Evolutionary conservation across 2,797 vertebrate species (phyloP).

Genomic region (Eutrigla gurnardus): DNA sequence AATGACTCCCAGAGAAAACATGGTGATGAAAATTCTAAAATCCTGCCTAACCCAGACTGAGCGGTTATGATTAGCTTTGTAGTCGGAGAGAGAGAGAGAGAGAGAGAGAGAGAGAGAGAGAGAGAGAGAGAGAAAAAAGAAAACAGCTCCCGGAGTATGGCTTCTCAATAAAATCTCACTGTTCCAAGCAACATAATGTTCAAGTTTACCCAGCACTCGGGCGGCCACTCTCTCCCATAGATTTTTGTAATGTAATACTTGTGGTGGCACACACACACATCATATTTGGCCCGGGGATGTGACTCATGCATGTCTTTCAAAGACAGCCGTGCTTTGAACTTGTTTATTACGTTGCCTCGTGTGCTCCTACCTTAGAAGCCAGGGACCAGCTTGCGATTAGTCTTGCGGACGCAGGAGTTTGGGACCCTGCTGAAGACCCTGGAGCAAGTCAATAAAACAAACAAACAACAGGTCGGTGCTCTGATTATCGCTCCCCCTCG

Average conservation of each 20-base stretch:
- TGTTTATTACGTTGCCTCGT: conserved; percentile 63
- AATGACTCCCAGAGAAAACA: conserved; percentile 19
- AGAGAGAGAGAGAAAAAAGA: background rate
- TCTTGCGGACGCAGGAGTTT: conserved; percentile 51
- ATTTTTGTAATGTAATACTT: conserved; percentile 71
- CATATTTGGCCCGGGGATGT: conserved; percentile 69
- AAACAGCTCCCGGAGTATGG: conserved; percentile 33
- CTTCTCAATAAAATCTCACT: conserved; percentile 56
- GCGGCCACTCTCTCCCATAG: conserved; percentile 49
- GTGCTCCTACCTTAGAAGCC: conserved; percentile 52
- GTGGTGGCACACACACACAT: conserved; percentile 66
- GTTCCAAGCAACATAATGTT: conserved; percentile 60
- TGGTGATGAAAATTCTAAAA: conserved; percentile 33
- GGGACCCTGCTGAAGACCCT: conserved; percentile 66
- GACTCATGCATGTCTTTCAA: conserved; percentile 70
- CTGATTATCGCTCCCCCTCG: conserved; percentile 66
- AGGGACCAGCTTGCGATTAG: conserved; percentile 62
- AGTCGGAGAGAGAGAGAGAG: conserved; percentile 5
- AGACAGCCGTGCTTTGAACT: conserved; percentile 67
- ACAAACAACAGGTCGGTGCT: conserved; percentile 73
- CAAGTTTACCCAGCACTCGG: conserved; percentile 56
- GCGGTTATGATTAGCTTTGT: conserved; percentile 40
- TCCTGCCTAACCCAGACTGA: conserved; percentile 24
- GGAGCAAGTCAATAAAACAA: conserved; percentile 78
- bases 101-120: conserved; percentile 13